phyloP scores from a whole-genome alignment of 2,797 vertebrate genomes.

The Dendrocincla tyrannina region DNA sequence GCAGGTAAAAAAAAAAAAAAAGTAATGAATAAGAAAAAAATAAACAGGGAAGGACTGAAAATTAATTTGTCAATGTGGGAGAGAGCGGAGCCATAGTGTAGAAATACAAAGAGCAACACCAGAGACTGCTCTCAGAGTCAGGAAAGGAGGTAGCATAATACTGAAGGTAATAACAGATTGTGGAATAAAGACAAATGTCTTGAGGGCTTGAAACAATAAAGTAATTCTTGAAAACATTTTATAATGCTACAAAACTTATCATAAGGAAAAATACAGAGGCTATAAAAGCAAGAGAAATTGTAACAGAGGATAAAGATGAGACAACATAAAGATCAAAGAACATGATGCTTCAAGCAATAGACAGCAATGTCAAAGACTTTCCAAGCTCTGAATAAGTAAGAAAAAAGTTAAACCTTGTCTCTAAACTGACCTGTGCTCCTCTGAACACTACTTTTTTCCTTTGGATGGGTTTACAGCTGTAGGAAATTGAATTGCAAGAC shows the following conservation, averaged over 20 bases:
- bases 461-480: neutral
- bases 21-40: neutral
- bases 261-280: constrained; percentile 46
- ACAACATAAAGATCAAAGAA: constrained; percentile 58
- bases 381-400: neutral
- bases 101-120: neutral
- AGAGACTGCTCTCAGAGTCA: neutral
- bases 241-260: constrained; percentile 58
- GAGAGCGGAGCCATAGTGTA: neutral
- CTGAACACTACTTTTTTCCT: neutral
- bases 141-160: neutral
- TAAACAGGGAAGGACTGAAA: neutral
- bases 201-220: constrained; percentile 51
- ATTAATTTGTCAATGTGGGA: neutral
- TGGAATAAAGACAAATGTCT: constrained; percentile 52
- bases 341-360: constrained; percentile 43
- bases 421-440: constrained; percentile 35
- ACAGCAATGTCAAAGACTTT: constrained; percentile 34
- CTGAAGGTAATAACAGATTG: constrained; percentile 41
- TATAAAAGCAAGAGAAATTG: constrained; percentile 46
- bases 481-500: neutral
- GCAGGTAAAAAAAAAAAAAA: neutral
- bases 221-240: constrained; percentile 60
- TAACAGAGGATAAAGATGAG: constrained; percentile 42
- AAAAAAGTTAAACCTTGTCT: constrained; percentile 19